Conservation (phyloP, 2,797 vertebrate species). For the Acanthurus leucopareius region DNA sequence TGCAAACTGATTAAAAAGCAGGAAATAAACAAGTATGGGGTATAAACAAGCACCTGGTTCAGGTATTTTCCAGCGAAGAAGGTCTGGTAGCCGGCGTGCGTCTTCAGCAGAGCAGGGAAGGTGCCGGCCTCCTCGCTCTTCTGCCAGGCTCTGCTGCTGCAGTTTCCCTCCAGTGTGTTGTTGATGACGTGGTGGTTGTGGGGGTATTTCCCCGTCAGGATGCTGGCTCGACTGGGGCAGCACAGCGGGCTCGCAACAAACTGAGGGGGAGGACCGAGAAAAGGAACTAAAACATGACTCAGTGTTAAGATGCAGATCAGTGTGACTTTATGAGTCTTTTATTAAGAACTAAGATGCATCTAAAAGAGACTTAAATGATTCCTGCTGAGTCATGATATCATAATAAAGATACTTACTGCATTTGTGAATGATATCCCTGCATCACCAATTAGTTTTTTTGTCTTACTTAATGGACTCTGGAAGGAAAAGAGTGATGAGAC, state of each 20-base stretch:
- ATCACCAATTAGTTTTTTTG: constrained; percentile 92
- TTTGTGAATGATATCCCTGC: constrained; percentile 93
- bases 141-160: constrained; percentile 96
- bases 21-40: no score
- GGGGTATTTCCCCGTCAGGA: constrained; percentile 96
- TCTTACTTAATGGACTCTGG: constrained; percentile 93
- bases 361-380: not conserved
- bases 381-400: not conserved
- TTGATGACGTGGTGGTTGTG: constrained; percentile 98
- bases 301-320: not conserved
- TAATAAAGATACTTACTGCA: constrained; percentile 84
- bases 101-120: constrained; percentile 91
- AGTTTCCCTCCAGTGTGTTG: constrained; percentile 97
- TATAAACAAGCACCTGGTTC: no score
- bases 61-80: constrained; percentile 99
- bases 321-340: not conserved
- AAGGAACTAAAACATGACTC: no score
- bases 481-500: constrained; percentile 42
- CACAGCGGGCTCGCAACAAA: constrained; percentile 97
- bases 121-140: constrained; percentile 93
- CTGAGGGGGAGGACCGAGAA: constrained; percentile 77
- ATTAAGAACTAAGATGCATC: not conserved
- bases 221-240: constrained; percentile 97
- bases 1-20: not conserved
- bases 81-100: constrained; percentile 91